These are phyloP conservation scores for Onychorhynchus coronatus DNA, from an alignment of 2,113 vertebrate species.

Conservation along the genomic window DNA sequence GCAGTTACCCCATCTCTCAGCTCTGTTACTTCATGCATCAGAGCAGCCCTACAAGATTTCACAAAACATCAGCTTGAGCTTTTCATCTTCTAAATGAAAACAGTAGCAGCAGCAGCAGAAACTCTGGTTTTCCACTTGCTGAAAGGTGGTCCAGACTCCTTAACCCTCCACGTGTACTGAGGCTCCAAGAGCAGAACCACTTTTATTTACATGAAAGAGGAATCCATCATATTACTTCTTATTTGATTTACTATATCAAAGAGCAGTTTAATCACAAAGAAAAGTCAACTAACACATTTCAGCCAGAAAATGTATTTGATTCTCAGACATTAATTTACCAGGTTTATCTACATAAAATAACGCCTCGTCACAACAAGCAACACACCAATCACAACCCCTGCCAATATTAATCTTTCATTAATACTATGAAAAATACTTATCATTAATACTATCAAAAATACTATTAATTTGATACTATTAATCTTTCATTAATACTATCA, in stretches of 20 bases:
- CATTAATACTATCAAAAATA: not conserved
- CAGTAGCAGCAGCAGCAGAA: not conserved
- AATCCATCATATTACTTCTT: not conserved
- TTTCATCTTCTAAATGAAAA: not conserved
- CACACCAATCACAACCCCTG: not conserved
- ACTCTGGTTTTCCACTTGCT: not conserved
- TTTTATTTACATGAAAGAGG: not conserved
- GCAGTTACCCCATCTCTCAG: accelerated
- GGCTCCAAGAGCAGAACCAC: not conserved
- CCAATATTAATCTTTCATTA: not conserved
- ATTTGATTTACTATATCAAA: not conserved
- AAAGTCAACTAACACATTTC: not conserved
- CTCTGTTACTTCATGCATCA: not conserved
- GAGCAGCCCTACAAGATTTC: not conserved
- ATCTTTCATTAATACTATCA: not conserved
- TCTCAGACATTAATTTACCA: not conserved
- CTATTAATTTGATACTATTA: too few species aligned
- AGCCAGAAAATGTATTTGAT: not conserved
- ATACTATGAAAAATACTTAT: too few species aligned
- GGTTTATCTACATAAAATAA: not conserved
- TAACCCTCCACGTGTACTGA: accelerated
- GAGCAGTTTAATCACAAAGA: not conserved
- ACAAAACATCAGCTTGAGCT: not conserved
- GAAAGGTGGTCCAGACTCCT: not conserved
- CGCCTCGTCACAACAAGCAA: not conserved